A percentile compares a stretch with the other conserved stretches of the same genome.
phyloP scores from a whole-genome alignment of 2,888 invertebrate genomes.

The Drosophila paranaensis region DNA sequence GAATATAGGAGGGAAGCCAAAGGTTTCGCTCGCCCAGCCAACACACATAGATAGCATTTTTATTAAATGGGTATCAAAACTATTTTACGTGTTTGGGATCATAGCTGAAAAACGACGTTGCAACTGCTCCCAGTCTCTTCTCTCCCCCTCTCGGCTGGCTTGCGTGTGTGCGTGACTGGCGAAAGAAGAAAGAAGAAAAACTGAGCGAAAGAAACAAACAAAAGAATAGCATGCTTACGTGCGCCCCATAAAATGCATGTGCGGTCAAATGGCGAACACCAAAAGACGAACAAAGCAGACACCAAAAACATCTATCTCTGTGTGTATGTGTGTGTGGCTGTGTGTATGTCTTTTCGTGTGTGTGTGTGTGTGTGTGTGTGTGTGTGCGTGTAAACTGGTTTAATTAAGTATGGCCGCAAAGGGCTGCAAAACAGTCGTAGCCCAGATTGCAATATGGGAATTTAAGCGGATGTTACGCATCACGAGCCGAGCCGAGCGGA shows the following conservation, averaged over 20 bases:
- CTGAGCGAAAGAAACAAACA: conserved; percentile 20
- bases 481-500: background rate
- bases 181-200: background rate
- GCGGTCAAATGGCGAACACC: conserved; percentile 38
- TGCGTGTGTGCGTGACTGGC: conserved; percentile 45
- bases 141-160: background rate
- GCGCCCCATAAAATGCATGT: conserved; percentile 73
- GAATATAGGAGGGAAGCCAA: background rate
- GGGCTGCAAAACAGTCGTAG: background rate
- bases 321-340: background rate
- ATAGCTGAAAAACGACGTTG: conserved; percentile 32
- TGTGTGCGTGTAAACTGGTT: conserved; percentile 11
- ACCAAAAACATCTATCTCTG: conserved; percentile 5
- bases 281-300: conserved; percentile 17
- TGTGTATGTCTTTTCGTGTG: background rate
- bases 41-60: conserved; percentile 75
- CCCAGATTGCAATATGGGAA: conserved; percentile 22
- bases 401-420: conserved; percentile 30
- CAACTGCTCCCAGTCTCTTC: conserved; percentile 12
- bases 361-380: background rate
- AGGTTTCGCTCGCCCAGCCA: conserved; percentile 27
- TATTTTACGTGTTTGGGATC: conserved; percentile 72
- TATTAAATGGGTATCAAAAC: conserved; percentile 78
- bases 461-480: conserved; percentile 6
- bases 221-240: conserved; percentile 62